These are phyloP conservation scores for Epizoanthus illoricatus DNA, from an alignment of 92 coral and sea anemone genomes.

Conservation along the genomic window DNA sequence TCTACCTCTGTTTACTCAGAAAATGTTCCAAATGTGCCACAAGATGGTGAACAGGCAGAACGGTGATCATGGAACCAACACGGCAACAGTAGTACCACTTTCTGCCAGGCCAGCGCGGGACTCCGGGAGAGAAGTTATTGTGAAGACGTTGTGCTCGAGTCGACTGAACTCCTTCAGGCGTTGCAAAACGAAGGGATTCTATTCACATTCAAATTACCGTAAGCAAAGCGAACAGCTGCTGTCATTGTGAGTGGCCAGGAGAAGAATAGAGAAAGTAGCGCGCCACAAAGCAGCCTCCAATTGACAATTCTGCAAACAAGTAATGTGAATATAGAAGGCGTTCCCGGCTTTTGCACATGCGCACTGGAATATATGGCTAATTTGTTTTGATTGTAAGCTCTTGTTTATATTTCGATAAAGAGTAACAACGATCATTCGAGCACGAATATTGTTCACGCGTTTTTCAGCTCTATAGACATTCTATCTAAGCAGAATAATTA, in stretches of 20 bases:
- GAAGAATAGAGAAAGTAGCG: conserved; percentile 55
- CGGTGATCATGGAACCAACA: conserved; percentile 16
- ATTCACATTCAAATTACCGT: conserved; percentile 86
- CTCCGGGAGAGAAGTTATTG: conserved; percentile 25
- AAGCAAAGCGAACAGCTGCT: conserved; percentile 83
- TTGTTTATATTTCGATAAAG: conserved; percentile 18
- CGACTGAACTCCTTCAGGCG: conserved; percentile 61
- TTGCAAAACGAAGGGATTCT: conserved; percentile 74
- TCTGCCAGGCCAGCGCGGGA: conserved; percentile 4
- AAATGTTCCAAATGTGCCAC: conserved; percentile 37
- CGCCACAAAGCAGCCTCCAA: conserved; percentile 56
- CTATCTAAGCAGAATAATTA: conserved; percentile 1
- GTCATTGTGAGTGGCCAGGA: conserved; percentile 79
- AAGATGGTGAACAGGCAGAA: conserved; percentile 54
- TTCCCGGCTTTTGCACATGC: conserved; percentile 57
- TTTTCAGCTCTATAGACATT: not conserved
- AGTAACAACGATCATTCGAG: not conserved
- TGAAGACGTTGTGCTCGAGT: conserved; percentile 56
- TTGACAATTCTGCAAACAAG: conserved; percentile 66
- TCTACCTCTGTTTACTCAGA: conserved; percentile 48
- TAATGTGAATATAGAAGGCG: conserved; percentile 51
- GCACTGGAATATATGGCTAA: not conserved
- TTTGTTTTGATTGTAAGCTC: conserved; percentile 7
- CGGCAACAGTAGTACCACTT: not conserved
- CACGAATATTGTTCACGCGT: not conserved